Conservation (phyloP, 1,140 invertebrate species). For the Zaprionus ornatus region DNA sequence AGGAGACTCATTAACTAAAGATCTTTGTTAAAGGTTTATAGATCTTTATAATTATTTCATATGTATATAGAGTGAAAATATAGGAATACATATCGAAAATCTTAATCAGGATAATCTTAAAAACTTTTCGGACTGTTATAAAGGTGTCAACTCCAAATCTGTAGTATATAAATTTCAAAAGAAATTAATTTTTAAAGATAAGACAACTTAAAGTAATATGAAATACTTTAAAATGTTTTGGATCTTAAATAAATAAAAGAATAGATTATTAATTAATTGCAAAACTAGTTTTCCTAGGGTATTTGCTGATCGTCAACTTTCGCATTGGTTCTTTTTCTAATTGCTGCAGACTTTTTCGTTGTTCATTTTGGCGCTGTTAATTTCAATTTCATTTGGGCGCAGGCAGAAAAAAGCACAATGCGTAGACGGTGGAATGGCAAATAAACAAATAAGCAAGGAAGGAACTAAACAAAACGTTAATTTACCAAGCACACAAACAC, state of each 20-base stretch:
- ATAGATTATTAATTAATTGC: not conserved
- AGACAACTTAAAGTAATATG: too few species aligned
- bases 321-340: constrained; percentile 18
- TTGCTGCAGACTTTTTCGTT: constrained; percentile 43
- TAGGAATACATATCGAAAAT: not conserved
- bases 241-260: too few species aligned
- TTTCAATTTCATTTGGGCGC: constrained; percentile 63
- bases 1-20: not conserved
- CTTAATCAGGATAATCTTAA: too few species aligned
- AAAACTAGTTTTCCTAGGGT: not conserved
- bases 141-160: too few species aligned
- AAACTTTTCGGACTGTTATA: too few species aligned
- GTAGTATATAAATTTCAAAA: too few species aligned
- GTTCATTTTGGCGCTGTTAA: constrained; percentile 60
- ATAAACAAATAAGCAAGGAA: constrained; percentile 74
- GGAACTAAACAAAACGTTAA: constrained; percentile 70
- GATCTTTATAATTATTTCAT: not conserved
- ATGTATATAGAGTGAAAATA: not conserved
- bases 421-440: constrained; percentile 50
- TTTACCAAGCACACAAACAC: constrained; percentile 45
- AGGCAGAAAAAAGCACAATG: constrained; percentile 46
- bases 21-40: not conserved
- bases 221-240: too few species aligned
- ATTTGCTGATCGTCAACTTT: not conserved
- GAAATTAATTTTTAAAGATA: too few species aligned